Evolutionary conservation across 23 tunicate species (phyloP).

Genomic region (Ciona savignyi): DNA sequence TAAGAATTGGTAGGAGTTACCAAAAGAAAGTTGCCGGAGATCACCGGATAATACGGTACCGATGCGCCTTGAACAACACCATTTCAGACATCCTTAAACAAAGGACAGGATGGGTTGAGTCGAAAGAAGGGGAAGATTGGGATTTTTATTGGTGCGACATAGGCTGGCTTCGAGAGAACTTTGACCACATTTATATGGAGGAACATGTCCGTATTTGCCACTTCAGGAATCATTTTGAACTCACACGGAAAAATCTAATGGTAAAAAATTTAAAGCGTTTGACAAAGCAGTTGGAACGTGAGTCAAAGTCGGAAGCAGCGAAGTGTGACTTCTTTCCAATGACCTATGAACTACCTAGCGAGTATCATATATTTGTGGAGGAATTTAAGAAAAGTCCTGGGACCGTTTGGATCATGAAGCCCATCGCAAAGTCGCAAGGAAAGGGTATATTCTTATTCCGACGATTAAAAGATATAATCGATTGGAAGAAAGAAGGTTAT

Average conservation of each 20-base stretch:
- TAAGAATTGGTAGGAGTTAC: slow-evolving; percentile 53
- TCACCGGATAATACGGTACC: slow-evolving; percentile 59
- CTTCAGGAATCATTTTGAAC: slow-evolving; percentile 88
- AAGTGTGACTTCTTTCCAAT: no score
- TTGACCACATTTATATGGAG: no score
- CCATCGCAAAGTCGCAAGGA: no score
- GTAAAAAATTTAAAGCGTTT: slow-evolving; percentile 90
- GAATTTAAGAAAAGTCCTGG: slow-evolving; percentile 93
- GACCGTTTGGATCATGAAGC: no score
- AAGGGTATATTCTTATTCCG: slow-evolving; percentile 92
- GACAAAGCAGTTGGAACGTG: slow-evolving; percentile 79
- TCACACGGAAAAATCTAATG: slow-evolving; percentile 84
- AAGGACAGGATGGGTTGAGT: slow-evolving; percentile 82
- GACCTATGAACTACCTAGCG: no score
- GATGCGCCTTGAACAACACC: slow-evolving; percentile 82
- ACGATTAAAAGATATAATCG: slow-evolving; percentile 86
- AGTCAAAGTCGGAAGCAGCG: slow-evolving; percentile 76
- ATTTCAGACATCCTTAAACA: slow-evolving; percentile 75
- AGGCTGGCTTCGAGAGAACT: no score
- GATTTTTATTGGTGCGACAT: no score
- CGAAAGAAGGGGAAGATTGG: slow-evolving; percentile 94
- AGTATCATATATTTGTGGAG: slow-evolving; percentile 95
- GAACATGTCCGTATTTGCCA: no score
- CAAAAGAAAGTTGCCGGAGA: slow-evolving; percentile 78
- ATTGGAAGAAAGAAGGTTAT: slow-evolving; percentile 95